A percentile compares a stretch with the other conserved stretches of the same genome.
Conservation (phyloP, 2,797 vertebrate genomes). For the Monodelphis domestica region DNA sequence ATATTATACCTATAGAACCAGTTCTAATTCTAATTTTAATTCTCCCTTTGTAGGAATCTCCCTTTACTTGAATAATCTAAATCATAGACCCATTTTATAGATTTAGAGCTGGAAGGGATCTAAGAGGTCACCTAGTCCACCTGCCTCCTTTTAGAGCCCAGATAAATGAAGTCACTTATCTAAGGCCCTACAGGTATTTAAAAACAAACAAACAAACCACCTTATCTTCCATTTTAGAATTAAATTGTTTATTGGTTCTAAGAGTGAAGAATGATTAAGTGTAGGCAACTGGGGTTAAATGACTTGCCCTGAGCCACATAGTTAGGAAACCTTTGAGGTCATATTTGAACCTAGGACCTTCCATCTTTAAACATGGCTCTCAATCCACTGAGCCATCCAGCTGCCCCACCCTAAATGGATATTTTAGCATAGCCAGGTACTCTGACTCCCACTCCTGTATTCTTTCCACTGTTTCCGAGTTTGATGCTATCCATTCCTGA, state of each 20-base stretch:
- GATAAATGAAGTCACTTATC: neutral
- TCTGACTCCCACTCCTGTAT: neutral
- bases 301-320: no score
- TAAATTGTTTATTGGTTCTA: no score
- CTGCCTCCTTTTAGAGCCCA: neutral
- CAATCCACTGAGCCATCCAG: no score
- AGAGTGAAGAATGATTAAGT: no score
- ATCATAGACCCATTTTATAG: neutral
- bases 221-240: no score
- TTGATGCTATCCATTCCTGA: neutral
- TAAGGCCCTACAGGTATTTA: neutral
- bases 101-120: neutral
- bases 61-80: neutral
- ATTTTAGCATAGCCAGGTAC: neutral
- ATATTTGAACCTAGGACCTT: no score
- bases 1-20: neutral
- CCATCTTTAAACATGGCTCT: no score
- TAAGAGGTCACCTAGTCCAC: neutral
- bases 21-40: neutral
- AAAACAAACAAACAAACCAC: no score
- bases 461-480: neutral
- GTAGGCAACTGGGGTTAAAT: no score
- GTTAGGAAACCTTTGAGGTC: no score
- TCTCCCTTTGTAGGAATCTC: neutral
- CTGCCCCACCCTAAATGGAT: no score